A percentile compares a stretch with the other conserved stretches of the same genome.
Evolutionary conservation across 2,888 invertebrate species (phyloP).

Genomic region (Eustalomyia histrio): DNA sequence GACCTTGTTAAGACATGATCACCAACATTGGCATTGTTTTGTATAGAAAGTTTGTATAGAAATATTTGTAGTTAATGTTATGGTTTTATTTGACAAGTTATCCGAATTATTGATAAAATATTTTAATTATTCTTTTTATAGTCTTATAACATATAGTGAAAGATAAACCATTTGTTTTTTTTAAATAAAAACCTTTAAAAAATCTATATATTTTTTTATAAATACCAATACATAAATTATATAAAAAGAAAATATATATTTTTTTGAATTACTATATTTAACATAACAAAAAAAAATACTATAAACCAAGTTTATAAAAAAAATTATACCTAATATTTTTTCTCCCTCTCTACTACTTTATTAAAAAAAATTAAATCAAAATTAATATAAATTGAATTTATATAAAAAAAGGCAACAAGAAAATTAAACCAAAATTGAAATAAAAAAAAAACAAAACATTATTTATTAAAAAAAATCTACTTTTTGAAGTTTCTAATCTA

Average conservation of each 20-base stretch:
- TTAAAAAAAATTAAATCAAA: conserved; percentile 56
- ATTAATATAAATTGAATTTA: conserved; percentile 60
- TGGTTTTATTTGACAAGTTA: too few relatives aligned
- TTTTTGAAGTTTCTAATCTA: conserved; percentile 46
- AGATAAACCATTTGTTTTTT: neutral
- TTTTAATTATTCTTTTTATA: neutral
- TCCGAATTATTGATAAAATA: too few relatives aligned
- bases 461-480: conserved; percentile 25
- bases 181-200: neutral
- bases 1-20: too few relatives aligned
- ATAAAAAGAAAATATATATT: neutral
- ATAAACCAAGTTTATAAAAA: conserved; percentile 31
- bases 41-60: too few relatives aligned
- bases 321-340: conserved; percentile 48
- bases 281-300: neutral
- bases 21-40: too few relatives aligned
- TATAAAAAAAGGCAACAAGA: conserved; percentile 39
- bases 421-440: conserved; percentile 41
- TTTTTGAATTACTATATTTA: conserved; percentile 1
- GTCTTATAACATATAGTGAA: neutral
- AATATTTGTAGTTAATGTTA: too few relatives aligned
- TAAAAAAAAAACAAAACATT: conserved; percentile 51
- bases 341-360: conserved; percentile 48
- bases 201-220: conserved; percentile 1
- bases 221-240: neutral